Evolutionary conservation across 2,888 invertebrate species (phyloP).

Genomic region (Mayetiola destructor): DNA sequence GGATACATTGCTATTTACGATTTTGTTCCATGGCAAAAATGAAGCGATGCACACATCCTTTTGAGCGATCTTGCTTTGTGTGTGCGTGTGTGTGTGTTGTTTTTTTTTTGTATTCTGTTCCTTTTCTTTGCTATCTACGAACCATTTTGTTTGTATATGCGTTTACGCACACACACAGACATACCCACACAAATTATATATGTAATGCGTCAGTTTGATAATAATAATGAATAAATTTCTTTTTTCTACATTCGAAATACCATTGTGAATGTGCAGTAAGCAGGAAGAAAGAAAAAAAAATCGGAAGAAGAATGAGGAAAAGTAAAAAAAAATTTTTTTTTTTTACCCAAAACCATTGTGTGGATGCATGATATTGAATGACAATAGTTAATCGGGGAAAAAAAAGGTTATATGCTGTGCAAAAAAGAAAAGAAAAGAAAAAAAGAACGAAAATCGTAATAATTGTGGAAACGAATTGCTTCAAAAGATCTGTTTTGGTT

Average conservation of each 20-base stretch:
- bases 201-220: constrained; percentile 5
- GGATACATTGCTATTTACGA: not conserved
- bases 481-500: not conserved
- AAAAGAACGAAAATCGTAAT: not conserved
- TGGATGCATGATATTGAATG: not conserved
- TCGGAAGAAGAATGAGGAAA: not conserved
- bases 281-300: not conserved
- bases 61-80: too few species aligned
- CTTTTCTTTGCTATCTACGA: too few species aligned
- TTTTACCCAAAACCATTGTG: constrained; percentile 1
- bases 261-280: constrained; percentile 2
- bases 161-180: not conserved
- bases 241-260: not conserved
- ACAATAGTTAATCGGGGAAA: constrained; percentile 11
- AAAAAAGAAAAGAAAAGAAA: too few species aligned
- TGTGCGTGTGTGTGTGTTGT: too few species aligned
- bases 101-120: too few species aligned
- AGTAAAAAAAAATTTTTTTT: not conserved
- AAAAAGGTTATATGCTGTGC: too few species aligned
- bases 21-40: constrained; percentile 9
- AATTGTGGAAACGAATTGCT: not conserved
- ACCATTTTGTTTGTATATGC: not conserved
- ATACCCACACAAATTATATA: too few species aligned
- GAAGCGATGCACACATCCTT: constrained; percentile 7
- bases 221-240: not conserved